Evolutionary conservation across 2,888 invertebrate species (phyloP).

Genomic region (Eupithecia insigniata): DNA sequence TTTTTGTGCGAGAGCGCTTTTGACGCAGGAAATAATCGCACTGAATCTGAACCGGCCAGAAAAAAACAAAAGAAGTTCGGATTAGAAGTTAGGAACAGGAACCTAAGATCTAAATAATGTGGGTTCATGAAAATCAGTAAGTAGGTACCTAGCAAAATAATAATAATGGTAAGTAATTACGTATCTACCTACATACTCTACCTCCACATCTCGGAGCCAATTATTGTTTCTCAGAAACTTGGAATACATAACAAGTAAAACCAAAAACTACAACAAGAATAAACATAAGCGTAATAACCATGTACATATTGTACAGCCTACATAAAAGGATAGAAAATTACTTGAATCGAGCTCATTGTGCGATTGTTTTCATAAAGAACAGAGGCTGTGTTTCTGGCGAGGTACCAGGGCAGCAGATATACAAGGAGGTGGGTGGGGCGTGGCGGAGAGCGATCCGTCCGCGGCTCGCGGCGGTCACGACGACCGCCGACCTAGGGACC

Average conservation of each 20-base stretch:
- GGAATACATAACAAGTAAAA: background rate
- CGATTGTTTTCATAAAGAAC: constrained; percentile 36
- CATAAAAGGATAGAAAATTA: constrained; percentile 13
- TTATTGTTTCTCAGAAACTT: constrained; percentile 2
- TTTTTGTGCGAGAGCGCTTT: background rate
- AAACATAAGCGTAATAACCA: constrained; percentile 3
- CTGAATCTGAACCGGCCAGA: background rate
- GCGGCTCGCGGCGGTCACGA: constrained; percentile 79
- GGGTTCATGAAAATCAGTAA: background rate
- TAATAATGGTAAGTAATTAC: background rate
- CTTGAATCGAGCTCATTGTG: constrained; percentile 34
- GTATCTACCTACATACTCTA: background rate
- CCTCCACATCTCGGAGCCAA: background rate
- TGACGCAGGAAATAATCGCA: background rate
- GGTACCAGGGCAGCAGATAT: constrained; percentile 59
- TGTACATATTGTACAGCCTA: background rate
- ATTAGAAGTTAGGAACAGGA: no score
- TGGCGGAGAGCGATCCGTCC: constrained; percentile 61
- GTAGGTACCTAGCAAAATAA: background rate
- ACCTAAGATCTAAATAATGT: background rate
- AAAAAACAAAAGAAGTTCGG: background rate
- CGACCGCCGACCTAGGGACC: constrained; percentile 51
- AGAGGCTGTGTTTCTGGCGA: constrained; percentile 46
- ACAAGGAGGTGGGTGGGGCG: constrained; percentile 56
- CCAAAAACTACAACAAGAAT: constrained; percentile 1